Evolutionary conservation across 2,113 vertebrate species (phyloP), one percentile per base, ranked within the genome.

Genomic region (Pithys albifrons): DNA sequence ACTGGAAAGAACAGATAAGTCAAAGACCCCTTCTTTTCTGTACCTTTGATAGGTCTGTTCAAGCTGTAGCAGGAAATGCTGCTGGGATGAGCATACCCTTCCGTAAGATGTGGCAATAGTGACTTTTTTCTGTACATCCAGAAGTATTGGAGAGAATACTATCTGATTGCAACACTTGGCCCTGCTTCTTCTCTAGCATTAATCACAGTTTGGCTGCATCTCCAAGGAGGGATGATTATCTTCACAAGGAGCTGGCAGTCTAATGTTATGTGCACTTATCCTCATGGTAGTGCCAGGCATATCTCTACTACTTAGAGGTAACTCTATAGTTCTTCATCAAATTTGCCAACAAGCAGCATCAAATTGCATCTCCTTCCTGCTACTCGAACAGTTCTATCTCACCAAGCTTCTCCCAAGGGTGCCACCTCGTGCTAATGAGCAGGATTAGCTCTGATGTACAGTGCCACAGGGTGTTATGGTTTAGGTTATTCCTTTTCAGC

Each of bases 251-350:
- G 18, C 25, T 91, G 58, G 14, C 35, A 59, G 19, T n/a, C 3
- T 66, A 19, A 10, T 12, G 4, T 29, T 41, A 7, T 2, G 10
- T 28, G 31, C 39, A 17, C 51, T 59, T 55, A 43, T 27, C 7
- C 49, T 37, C 37, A 28, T 0, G 0, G 15, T 28, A 41, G 55
- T 35, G 43, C 10, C 61, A 74, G 52, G 7, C 5, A 2, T 51
- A 7, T 28, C 13, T 67, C 57, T 71, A 54, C 8, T 55, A 23
- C 33, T 19, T 12, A 62, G 5, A 7, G 5, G 23, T 29, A 23
- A 25, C 48, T 76, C 28, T 9, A 15, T 1, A 70, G 39, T 19
- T 92, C 78, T 87, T 69, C 18, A 59, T 28, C 1, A 1, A 58
- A 15, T 65, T 43, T 79, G 52, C 31, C 65, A 81, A 70, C 27